Base-by-base conservation (phyloP, 2,797 vertebrate genomes). In the Apogon hyalosoma region DNA sequence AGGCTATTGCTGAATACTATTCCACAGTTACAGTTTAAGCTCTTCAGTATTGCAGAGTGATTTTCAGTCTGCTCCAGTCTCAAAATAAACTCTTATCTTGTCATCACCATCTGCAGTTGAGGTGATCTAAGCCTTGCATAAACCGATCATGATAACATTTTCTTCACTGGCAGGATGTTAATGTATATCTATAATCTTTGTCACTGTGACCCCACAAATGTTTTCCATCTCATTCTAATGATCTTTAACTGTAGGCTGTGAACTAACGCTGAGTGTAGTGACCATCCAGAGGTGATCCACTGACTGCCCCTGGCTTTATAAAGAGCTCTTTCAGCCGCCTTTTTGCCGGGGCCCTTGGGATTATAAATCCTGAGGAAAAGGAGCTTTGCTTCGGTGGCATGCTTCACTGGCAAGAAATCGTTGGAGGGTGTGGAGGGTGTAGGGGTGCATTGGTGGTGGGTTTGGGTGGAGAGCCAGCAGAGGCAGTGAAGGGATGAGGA, bases 331-430 rank as follows among this genome's bases (percentile, higher is more conserved):
- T 90, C 83, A 90, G 77, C 10, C 43, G 61, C 62, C 62, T 70
- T 86, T 83, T 69, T 54, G 33, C 78, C 1, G 38, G 61, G 78
- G 75, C 83, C 70, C 69, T 58, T 62, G 75, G 88, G 89, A 86
- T 91, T 91, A 90, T 89, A 87, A 87, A 89, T 91, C 86, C 86
- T 58, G 69, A 73, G 82, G 85, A 84, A 88, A 89, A 90, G 82
- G 81, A 91, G 86, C 84, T 92, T 91, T 90, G 84, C 88, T 64
- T 86, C 60, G 49, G 83, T 86, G 83, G 88, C 81, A 81, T 85
- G 85, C 87, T 83, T 84, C 77, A 74, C 80, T 90, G 84, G 90
- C 81, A 83, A 80, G 83, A 76, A 86, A 82, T 85, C 18, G 33
- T 79, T 69, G 71, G 39, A 66, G 73, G 24, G 39, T 65, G 57